A percentile compares a stretch with the other conserved stretches of the same genome.
Evolutionary conservation across 2,888 invertebrate genomes (phyloP).

Genomic region (Nasonia oneida): DNA sequence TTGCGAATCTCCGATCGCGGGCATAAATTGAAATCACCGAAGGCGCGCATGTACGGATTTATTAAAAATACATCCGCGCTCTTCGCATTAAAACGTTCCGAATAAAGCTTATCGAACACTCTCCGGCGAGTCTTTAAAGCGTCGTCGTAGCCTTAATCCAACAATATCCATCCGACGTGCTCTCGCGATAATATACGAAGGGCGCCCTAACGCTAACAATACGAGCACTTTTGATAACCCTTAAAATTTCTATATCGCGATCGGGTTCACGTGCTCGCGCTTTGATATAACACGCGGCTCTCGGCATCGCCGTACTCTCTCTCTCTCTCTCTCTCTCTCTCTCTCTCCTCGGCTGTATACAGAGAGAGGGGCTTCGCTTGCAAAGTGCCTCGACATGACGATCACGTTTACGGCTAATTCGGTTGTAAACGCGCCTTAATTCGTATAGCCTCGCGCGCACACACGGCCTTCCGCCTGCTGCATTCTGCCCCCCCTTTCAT

Average conservation of each 20-base stretch:
- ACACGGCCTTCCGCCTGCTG: neutral
- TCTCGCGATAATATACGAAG: slow-evolving; percentile 6
- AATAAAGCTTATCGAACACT: slow-evolving; percentile 1
- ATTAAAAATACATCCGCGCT: neutral
- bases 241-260: slow-evolving; percentile 53
- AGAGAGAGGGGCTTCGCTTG: neutral
- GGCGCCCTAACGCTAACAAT: slow-evolving; percentile 17
- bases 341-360: neutral
- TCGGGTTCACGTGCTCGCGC: slow-evolving; percentile 27
- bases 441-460: neutral
- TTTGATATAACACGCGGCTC: slow-evolving; percentile 20
- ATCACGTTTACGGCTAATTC: slow-evolving; percentile 61
- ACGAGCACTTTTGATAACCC: slow-evolving; percentile 53
- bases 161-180: neutral
- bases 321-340: no score
- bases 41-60: neutral
- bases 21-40: neutral
- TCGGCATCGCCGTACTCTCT: no score
- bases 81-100: neutral
- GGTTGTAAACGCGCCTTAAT: slow-evolving; percentile 50
- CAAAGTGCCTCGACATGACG: slow-evolving; percentile 48
- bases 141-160: neutral
- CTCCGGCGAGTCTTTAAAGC: neutral
- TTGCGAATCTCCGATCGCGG: neutral
- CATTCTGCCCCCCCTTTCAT: neutral